Conservation (phyloP, 2,113 vertebrate species). For the Proterorhinus semilunaris region DNA sequence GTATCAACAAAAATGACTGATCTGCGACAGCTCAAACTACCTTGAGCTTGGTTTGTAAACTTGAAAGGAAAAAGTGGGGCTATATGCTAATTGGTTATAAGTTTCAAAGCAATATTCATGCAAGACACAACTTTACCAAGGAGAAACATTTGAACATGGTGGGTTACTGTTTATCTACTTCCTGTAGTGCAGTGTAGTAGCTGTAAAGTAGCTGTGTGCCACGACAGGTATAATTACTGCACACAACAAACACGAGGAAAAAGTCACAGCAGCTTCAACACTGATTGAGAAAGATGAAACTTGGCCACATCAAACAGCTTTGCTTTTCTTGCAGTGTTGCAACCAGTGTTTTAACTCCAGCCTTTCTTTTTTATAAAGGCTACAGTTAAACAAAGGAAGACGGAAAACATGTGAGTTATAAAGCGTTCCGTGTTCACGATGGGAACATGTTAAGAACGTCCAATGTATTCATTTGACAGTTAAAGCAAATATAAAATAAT, state of each 20-base stretch:
- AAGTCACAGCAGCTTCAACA: conserved; percentile 23
- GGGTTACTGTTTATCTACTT: conserved; percentile 26
- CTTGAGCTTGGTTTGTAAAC: no score
- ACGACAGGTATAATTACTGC: conserved; percentile 27
- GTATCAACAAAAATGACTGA: no score
- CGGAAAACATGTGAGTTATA: not conserved
- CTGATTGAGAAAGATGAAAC: conserved; percentile 21
- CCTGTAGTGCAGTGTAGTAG: conserved; percentile 40
- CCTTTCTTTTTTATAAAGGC: not conserved
- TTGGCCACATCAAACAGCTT: conserved; percentile 44
- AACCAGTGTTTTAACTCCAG: not conserved
- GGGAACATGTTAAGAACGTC: no score
- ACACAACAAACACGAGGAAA: conserved; percentile 7
- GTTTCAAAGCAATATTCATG: not conserved
- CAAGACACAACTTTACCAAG: not conserved
- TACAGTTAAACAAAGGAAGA: not conserved
- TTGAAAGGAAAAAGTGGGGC: no score
- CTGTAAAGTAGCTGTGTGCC: conserved; percentile 23
- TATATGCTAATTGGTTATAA: no score
- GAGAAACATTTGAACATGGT: no score
- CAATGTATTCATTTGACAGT: no score
- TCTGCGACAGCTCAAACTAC: no score
- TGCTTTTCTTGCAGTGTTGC: conserved; percentile 21
- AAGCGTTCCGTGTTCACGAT: no score
- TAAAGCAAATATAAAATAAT: no score